Percentiles rank a stretch among this genome's conserved stretches.
phyloP scores from a whole-genome alignment of 2,113 vertebrate species.

The Camelus bactrianus region DNA sequence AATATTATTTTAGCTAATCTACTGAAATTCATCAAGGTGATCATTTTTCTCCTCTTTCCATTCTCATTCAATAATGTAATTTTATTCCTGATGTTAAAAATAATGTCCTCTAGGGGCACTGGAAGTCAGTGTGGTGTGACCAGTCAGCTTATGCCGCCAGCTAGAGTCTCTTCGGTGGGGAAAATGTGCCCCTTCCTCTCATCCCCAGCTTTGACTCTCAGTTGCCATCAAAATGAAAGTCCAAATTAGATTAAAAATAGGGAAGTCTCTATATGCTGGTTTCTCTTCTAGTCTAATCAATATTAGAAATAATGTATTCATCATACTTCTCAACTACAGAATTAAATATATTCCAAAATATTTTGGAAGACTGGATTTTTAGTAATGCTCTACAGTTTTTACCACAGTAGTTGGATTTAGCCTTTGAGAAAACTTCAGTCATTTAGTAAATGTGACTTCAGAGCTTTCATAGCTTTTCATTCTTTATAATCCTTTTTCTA shows the following conservation, averaged over 20 bases:
- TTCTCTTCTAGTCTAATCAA: not conserved
- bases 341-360: conserved; percentile 9
- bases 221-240: conserved; percentile 20
- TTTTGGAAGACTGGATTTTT: not conserved
- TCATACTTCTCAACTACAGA: conserved; percentile 34
- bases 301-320: not conserved
- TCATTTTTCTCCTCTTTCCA: not conserved
- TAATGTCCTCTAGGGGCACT: not conserved
- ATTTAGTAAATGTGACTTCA: conserved; percentile 11
- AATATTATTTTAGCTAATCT: conserved; percentile 39
- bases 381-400: not conserved
- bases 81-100: conserved; percentile 47
- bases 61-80: conserved; percentile 2
- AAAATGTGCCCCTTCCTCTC: not conserved
- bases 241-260: not conserved
- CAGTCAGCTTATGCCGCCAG: not conserved
- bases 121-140: not conserved
- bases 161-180: not conserved
- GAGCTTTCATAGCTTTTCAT: not conserved
- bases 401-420: not conserved
- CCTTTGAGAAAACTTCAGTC: not conserved
- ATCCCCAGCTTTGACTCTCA: not conserved
- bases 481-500: not conserved
- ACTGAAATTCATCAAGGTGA: conserved; percentile 18
- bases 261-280: not conserved